Conservation (phyloP, 2,113 vertebrate genomes). For the Sorex fumeus region DNA sequence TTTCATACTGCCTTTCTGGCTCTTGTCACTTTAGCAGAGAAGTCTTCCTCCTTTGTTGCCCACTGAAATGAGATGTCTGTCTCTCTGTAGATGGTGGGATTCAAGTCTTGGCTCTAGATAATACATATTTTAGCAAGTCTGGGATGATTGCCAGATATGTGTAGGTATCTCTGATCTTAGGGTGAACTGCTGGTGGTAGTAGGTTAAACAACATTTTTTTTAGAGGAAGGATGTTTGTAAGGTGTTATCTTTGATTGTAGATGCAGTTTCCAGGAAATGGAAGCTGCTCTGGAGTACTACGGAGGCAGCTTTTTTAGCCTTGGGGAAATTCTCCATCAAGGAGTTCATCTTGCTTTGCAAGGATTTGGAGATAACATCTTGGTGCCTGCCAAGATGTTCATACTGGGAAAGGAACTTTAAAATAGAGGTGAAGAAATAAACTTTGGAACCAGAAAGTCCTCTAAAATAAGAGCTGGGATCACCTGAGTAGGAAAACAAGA, state of each 20-base stretch:
- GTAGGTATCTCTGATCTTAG: slow-evolving; percentile 71
- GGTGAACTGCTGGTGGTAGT: slow-evolving; percentile 15
- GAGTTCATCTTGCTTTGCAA: slow-evolving; percentile 2
- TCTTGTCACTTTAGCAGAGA: slow-evolving; percentile 44
- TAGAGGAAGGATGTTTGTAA: slow-evolving; percentile 83
- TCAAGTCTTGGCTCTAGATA: slow-evolving; percentile 85
- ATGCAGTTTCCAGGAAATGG: slow-evolving; percentile 78
- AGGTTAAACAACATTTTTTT: background rate
- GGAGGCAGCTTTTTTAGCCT: slow-evolving; percentile 64
- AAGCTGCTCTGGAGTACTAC: slow-evolving; percentile 65
- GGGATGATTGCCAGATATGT: slow-evolving; percentile 77
- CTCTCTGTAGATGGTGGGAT: slow-evolving; percentile 82
- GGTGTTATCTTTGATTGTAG: slow-evolving; percentile 77
- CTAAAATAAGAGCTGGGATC: slow-evolving; percentile 6
- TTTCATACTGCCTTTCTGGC: background rate
- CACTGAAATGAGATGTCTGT: slow-evolving; percentile 78
- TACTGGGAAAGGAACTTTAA: background rate
- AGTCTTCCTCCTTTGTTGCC: slow-evolving; percentile 59
- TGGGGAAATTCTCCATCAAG: slow-evolving; percentile 41
- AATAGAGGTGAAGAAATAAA: background rate
- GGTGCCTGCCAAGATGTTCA: background rate
- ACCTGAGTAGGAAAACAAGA: background rate
- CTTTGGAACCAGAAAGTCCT: slow-evolving; percentile 4
- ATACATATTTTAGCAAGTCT: slow-evolving; percentile 84
- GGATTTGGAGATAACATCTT: background rate